Evolutionary conservation across 1,140 invertebrate genomes (phyloP), one percentile per base, ranked within the genome.

Genomic region (Acromyrmex heyeri): DNA sequence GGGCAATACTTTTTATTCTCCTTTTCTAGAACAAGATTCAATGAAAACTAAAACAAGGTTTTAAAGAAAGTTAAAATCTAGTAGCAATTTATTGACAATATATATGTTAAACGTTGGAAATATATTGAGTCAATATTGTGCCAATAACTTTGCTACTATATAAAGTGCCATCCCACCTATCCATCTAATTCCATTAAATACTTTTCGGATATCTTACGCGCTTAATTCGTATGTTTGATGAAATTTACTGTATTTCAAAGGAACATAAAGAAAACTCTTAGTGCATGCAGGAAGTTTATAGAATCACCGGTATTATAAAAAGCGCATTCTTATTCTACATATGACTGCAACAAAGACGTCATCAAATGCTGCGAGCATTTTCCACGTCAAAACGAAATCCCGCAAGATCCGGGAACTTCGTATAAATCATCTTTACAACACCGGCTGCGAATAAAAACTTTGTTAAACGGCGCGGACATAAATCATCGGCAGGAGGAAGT

Each of bases 381-480:
- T 82, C 70, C 38, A 59, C 38, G 18, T 82, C 55, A 55, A 73
- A 61, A 38, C 24, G 38, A 48, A 50, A 73, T 30, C 38, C 69
- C 14, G 57, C 30, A 14, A 81, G 65, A 67, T 79, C 77, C 7
- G 38, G 24, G 12, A 27, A 21, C 65, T 18, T 57, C 69, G 55
- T 75, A 83, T 83, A 83, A 83, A 83, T 83, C 79, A 83, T 75
- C 55, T 72, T 75, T 83, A 75, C 55, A 83, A 75, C 57, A 50
- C 72, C 8, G 34, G 18, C 38, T 69, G 79, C 79, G 69, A 62
- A 83, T 73, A 83, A 75, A 83, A 83, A 83, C 79, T 75, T 83
- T 73, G 69, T 83, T 75, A 83, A 83, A 83, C 79, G 79, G 70
- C 18, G 38, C 55, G 79, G 27, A 21, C 55, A 83, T 83, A 83